Base-by-base conservation (phyloP, 2,797 vertebrate species). In the Hylomyscus alleni region DNA sequence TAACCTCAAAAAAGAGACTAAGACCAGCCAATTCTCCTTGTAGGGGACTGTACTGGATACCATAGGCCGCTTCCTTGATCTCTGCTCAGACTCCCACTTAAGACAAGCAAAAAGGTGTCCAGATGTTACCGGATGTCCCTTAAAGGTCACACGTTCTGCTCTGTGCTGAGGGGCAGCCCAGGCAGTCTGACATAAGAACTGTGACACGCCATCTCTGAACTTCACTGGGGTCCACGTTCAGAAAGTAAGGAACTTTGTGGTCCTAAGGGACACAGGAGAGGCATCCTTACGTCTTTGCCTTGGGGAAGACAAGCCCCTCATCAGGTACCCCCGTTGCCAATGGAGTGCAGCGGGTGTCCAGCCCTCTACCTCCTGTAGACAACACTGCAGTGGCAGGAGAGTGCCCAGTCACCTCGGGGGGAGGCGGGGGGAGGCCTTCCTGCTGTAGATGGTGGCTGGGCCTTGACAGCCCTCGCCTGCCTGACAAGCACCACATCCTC, bases 121-220 rank as follows among this genome's bases (percentile, higher is more conserved):
- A 29, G 26, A n/a, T 29, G 9, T n/a, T 7, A 24, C 22, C 72
- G 44, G 2, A 14, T 62, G 60, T n/a, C 44, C 58, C 72, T 26
- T 78, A 56, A 19, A 76, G 22, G 34, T 31, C 73, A 19, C 40
- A 8, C 37, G 1, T 4, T 15, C 83, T 44, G 11, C 11, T 0
- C 26, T 15, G 14, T 34, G n/a, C 24, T 17, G 26, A 3, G 3
- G 24, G 2, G 20, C 10, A 31, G 65, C 29, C 54, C 84, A 40
- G 67, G 65, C 37, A 0, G 0, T 29, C 44, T 8, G 47, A 31
- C 73, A 1, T 52, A 47, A 47, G 69, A 19, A 34, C 60, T 62
- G 22, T 6, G n/a, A n/a, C 11, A 0, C 7, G 37, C 62, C 65
- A 2, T 47, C 14, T 0, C 47, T 10, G 29, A 77, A 78, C 24